Evolutionary conservation across 2,888 invertebrate species (phyloP), one percentile per base, ranked within the genome.

Genomic region (Argyresthia goedartella): DNA sequence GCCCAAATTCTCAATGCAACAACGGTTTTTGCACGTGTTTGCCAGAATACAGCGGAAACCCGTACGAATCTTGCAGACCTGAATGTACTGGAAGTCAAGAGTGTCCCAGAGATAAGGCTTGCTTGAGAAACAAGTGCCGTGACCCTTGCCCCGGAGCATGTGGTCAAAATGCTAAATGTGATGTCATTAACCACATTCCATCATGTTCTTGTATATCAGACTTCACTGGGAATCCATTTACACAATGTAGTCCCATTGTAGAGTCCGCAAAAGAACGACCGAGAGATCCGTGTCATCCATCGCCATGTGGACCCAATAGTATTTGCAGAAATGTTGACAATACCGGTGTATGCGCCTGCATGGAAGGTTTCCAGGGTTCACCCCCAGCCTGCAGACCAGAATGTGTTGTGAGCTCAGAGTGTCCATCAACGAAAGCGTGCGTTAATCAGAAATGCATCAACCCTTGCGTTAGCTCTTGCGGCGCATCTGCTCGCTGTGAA

Each of bases 371-470:
- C 70, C 90, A 90, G 67, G 96, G 96, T 42, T 89, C 92, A 53
- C 95, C 95, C 52, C 94, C 95, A 36, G 88, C 90, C 52, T 95
- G 95, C 64, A 91, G 93, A 71, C 94, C 95, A 4, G 95, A 95
- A 79, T 95, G 95, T 72, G 88, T 94, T 43, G 92, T 93, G 10
- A 94, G 93, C 69, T 92, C 93, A 0, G 95, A 95, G 79, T 95
- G 95, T 71, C 89, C 92, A 8, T 92, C 92, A 57, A 93, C 90
- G 49, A 91, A 91, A 73, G 93, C 95, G n/a, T 95, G 95, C 63
- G 89, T 94, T 35, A 95, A 92, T 73, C 91, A 91, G 65, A 93
- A 92, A 75, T 95, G 95, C 72, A 87, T 91, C 0, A 94, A 95
- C 79, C 95, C 95, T 13, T 96, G 95, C 62, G 91, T 91, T 0